Evolutionary conservation across 2,888 invertebrate genomes (phyloP).

Genomic region (Ctenicera cuprea): DNA sequence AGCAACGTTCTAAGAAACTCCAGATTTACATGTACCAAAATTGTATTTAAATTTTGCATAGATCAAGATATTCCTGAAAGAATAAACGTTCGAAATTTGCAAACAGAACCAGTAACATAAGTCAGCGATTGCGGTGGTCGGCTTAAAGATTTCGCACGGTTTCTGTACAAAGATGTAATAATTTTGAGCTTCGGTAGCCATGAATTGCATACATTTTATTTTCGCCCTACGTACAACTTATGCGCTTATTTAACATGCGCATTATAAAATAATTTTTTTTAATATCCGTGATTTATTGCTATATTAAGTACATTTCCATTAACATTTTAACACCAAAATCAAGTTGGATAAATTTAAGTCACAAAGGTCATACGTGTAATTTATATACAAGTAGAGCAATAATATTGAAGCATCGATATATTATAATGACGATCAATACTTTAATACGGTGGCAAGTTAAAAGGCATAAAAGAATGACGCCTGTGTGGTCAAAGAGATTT

Average conservation of each 20-base stretch:
- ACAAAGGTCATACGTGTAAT: too few relatives aligned
- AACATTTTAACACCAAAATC: too few relatives aligned
- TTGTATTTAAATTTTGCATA: slow-evolving; percentile 68
- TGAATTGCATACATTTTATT: slow-evolving; percentile 56
- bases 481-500: slow-evolving; percentile 36
- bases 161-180: slow-evolving; percentile 59
- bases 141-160: slow-evolving; percentile 57
- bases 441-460: slow-evolving; percentile 14
- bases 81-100: slow-evolving; percentile 62
- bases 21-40: slow-evolving; percentile 69
- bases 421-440: too few relatives aligned
- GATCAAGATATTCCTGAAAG: slow-evolving; percentile 61
- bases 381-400: too few relatives aligned
- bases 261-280: background rate
- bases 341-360: too few relatives aligned
- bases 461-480: slow-evolving; percentile 6
- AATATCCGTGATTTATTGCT: too few relatives aligned
- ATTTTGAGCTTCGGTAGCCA: slow-evolving; percentile 57
- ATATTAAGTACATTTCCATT: too few relatives aligned
- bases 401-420: too few relatives aligned
- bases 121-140: slow-evolving; percentile 51
- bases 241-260: slow-evolving; percentile 36
- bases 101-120: slow-evolving; percentile 61
- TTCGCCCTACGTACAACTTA: slow-evolving; percentile 52
- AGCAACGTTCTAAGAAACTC: slow-evolving; percentile 60